phyloP scores from a whole-genome alignment of 2,888 invertebrate species.

The Acronicta aceris region DNA sequence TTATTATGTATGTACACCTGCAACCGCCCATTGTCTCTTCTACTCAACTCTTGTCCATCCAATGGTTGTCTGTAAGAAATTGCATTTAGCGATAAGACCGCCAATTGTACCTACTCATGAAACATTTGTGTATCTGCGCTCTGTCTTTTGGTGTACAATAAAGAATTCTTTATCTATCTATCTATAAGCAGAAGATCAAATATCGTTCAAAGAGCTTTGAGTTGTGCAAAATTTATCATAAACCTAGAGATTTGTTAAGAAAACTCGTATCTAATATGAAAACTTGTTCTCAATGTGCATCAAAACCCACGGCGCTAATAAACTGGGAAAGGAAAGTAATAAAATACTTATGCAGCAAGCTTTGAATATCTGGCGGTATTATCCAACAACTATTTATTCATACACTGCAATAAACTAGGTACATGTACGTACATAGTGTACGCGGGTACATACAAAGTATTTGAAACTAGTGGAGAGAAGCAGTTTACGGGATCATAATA shows the following conservation, averaged over 20 bases:
- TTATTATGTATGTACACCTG: too few species aligned
- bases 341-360: slow-evolving; percentile 24
- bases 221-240: not conserved
- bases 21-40: too few species aligned
- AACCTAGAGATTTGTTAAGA: not conserved
- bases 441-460: slow-evolving; percentile 8
- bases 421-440: slow-evolving; percentile 7
- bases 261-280: slow-evolving; percentile 1
- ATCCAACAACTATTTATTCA: slow-evolving; percentile 36
- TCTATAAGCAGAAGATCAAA: too few species aligned
- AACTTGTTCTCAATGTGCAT: slow-evolving; percentile 1
- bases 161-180: too few species aligned
- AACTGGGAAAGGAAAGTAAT: slow-evolving; percentile 32
- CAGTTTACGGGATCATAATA: not conserved
- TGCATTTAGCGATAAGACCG: too few species aligned
- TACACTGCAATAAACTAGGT: slow-evolving; percentile 13
- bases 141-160: too few species aligned
- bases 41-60: too few species aligned
- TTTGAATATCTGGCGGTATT: slow-evolving; percentile 12
- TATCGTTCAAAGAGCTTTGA: not conserved
- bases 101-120: too few species aligned
- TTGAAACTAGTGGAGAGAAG: slow-evolving; percentile 10
- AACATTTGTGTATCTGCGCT: too few species aligned
- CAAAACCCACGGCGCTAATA: slow-evolving; percentile 12
- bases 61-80: too few species aligned